Evolutionary conservation across 1,140 invertebrate species (phyloP), one percentile per base, ranked within the genome.

Genomic region (Bombus superbus): DNA sequence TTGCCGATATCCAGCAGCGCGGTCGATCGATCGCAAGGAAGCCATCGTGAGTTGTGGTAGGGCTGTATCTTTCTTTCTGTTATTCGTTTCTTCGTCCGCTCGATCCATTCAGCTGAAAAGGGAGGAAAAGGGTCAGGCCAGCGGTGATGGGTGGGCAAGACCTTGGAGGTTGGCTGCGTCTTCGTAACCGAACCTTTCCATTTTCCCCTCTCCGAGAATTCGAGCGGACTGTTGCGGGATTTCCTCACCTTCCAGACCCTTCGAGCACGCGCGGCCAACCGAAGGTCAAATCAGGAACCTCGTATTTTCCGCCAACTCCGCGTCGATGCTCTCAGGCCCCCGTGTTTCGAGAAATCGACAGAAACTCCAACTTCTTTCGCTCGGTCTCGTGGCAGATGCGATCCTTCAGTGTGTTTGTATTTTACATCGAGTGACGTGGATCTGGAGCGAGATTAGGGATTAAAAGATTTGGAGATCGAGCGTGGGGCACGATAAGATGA

Each of bases 161-260:
- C 88, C 88, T 91, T 90, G 91, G 76, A 87, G 59, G 85, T 74
- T 85, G 86, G 86, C 88, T 86, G 78, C 81, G 85, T 92, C 90
- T 72, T 90, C 89, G 86, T 91, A 90, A 91, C 88, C 72, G 83
- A 92, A 92, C 90, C 91, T 92, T 92, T 91, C 89, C 86, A 85
- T 91, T 91, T 89, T 88, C 84, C 83, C 90, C 85, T 78, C 62
- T 69, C 42, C 38, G 9, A 2, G 13, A 35, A 40, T 35, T 57
- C 35, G 32, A 44, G 25, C 66, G 42, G 53, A 38, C 28, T 64
- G 66, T 59, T 73, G 66, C 57, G 40, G 44, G 57, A 18, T 83
- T 89, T 81, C 76, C 88, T 76, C 66, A 40, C 69, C 35, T 38
- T 72, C 68, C 13, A 32, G 38, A 64, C 83, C 86, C 89, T 88